Conservation (phyloP, 2,113 vertebrate genomes). For the Plecotus auritus region DNA sequence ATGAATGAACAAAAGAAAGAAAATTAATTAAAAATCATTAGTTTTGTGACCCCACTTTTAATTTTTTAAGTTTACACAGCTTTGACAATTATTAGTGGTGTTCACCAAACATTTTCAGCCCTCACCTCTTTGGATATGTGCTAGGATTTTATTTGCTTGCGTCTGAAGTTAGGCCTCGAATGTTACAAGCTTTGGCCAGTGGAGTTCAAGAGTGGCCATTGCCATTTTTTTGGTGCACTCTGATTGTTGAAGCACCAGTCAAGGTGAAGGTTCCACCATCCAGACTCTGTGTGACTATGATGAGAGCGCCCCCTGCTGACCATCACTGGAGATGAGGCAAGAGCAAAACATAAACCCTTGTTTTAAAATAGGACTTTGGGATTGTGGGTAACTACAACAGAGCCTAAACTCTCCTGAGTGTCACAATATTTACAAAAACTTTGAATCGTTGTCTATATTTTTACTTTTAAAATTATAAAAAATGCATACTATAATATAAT, state of each 20-base stretch:
- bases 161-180: background rate
- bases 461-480: background rate
- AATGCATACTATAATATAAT: background rate
- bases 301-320: slow-evolving; percentile 51
- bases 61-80: background rate
- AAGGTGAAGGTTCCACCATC: fast-evolving
- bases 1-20: background rate
- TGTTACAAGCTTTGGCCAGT: background rate
- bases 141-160: background rate
- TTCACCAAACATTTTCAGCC: background rate
- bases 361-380: background rate
- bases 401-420: background rate
- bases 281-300: background rate
- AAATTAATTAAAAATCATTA: background rate
- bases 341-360: background rate
- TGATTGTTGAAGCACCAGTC: background rate
- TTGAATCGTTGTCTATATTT: background rate
- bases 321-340: background rate
- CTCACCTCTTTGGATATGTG: background rate
- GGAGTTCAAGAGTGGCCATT: background rate
- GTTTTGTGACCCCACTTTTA: background rate
- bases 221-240: background rate
- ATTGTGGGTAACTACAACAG: background rate
- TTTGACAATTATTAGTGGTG: background rate
- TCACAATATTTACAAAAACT: background rate